Evolutionary conservation across 2,797 vertebrate genomes (phyloP), one percentile per base, ranked within the genome.

Genomic region (Alca torda): DNA sequence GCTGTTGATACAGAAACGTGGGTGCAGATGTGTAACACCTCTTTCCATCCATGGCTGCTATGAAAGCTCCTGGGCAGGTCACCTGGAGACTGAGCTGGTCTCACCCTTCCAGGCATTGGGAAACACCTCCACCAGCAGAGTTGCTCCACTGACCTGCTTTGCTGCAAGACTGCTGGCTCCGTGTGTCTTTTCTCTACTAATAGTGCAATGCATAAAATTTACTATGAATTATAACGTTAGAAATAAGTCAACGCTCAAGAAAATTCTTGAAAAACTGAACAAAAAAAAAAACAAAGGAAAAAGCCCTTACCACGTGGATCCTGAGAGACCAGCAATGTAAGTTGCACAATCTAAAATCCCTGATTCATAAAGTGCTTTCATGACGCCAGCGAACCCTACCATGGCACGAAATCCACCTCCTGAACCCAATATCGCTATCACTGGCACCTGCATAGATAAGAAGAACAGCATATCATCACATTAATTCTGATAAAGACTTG

Each of bases 341-440:
- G 99, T 99, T 43, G 98, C 97, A 93, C 99, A 99, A 84, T 99
- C 99, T 84, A 99, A 97, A 95, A 99, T 97, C 77, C 99, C 99
- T 5, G 99, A 99, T 96, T 99, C 99, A 84, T 98, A 99, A 54
- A 99, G 98, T 0, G 99, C 99, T 97, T 99, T 99, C 98, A 99
- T 99, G 73, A 99, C 99, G 15, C 99, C 99, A 5, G 99, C 98
- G 97, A 99, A 99, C 3, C 99, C 99, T 0, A 99, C 99, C 99
- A 99, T 99, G 90, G 99, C 99, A 53, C 99, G 98, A 95, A 99
- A 99, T 14, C 99, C 99, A 2, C 99, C 99, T 28, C 99, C 99
- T 4, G 99, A 99, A 39, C 99, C 99, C 46, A 99, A 54, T 15
- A 99, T 95, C 4, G 99, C 99, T n/a, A 99, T 99, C 54, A 99